phyloP scores from a whole-genome alignment of 2,888 invertebrate genomes.

The Tipula vernalis region DNA sequence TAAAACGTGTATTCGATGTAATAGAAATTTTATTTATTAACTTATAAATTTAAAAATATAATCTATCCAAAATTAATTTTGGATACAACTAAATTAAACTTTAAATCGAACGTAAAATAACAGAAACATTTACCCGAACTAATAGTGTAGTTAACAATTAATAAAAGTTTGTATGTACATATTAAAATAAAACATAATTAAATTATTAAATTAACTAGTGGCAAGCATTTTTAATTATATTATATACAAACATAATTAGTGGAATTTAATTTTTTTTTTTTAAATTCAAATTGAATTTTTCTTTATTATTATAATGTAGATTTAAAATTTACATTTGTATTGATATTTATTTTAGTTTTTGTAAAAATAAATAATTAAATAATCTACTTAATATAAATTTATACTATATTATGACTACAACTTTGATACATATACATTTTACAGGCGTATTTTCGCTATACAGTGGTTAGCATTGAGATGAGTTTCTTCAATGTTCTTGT shows the following conservation, averaged over 20 bases:
- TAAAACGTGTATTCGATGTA: background rate
- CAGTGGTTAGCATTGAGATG: no score
- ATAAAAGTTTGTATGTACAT: background rate
- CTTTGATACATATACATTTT: background rate
- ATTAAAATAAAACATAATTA: background rate
- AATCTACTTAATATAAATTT: background rate
- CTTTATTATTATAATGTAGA: background rate
- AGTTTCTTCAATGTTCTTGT: no score
- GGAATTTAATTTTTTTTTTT: background rate
- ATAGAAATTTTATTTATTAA: background rate
- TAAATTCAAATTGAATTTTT: background rate
- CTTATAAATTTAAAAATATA: background rate
- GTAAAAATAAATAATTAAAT: background rate
- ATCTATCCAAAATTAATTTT: background rate
- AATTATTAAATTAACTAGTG: background rate
- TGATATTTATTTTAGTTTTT: background rate
- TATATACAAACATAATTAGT: background rate
- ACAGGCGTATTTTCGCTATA: background rate
- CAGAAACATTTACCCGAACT: background rate
- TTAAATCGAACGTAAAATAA: background rate
- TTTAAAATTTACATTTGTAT: background rate
- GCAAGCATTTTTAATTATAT: background rate
- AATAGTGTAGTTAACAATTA: background rate
- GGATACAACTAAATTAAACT: background rate
- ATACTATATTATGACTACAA: background rate